Percentiles rank a stretch among this genome's conserved stretches.
Conservation (phyloP, 2,888 invertebrate genomes). For the Amiota mariae region DNA sequence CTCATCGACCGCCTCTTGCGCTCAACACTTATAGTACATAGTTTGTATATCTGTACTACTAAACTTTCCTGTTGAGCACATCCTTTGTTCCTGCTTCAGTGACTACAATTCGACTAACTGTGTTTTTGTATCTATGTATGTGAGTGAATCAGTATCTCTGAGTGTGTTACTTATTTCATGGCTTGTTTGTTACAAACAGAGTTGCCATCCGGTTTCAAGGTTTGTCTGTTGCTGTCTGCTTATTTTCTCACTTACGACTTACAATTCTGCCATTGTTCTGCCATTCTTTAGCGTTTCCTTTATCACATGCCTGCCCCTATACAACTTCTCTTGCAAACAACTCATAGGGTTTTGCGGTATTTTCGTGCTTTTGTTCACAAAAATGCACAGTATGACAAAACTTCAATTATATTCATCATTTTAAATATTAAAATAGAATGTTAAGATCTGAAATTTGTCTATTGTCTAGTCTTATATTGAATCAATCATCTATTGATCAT, state of each 20-base stretch:
- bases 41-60: too few relatives aligned
- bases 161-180: constrained; percentile 20
- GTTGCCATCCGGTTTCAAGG: constrained; percentile 27
- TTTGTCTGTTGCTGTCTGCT: constrained; percentile 29
- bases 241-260: constrained; percentile 43
- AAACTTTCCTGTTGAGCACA: constrained; percentile 15
- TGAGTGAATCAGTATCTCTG: too few relatives aligned
- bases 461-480: too few relatives aligned
- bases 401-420: too few relatives aligned
- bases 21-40: too few relatives aligned
- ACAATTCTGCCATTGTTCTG: constrained; percentile 22
- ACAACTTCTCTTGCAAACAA: constrained; percentile 32
- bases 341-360: constrained; percentile 37
- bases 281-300: constrained; percentile 45
- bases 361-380: constrained; percentile 42
- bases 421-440: too few relatives aligned
- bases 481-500: too few relatives aligned
- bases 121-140: too few relatives aligned
- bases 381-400: too few relatives aligned
- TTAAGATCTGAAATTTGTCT: too few relatives aligned
- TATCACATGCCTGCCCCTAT: constrained; percentile 7
- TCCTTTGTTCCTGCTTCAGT: constrained; percentile 6
- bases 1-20: too few relatives aligned
- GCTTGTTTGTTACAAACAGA: constrained; percentile 21
- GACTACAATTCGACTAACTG: too few relatives aligned